phyloP scores from a whole-genome alignment of 2,797 vertebrate species.

The Notoglanidium macrostoma region DNA sequence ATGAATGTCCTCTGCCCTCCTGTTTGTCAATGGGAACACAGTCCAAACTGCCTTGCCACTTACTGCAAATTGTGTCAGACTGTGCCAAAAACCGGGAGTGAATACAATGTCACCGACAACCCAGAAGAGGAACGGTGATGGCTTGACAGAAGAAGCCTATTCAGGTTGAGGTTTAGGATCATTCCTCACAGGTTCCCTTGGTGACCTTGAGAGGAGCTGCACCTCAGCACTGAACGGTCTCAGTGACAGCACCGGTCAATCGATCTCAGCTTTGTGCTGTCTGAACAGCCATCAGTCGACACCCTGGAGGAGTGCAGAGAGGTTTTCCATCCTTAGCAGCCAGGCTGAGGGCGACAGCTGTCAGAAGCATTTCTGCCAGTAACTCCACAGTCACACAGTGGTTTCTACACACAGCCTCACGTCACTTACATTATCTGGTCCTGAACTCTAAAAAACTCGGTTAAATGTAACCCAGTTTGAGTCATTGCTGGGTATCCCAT shows the following conservation, averaged over 20 bases:
- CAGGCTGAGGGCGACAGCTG: conserved; percentile 49
- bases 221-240: conserved; percentile 39
- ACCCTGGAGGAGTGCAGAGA: conserved; percentile 23
- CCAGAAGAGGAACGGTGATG: conserved; percentile 17
- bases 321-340: conserved; percentile 48
- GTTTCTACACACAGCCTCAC: conserved; percentile 15
- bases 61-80: conserved; percentile 42
- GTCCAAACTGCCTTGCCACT: conserved; percentile 39
- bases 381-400: conserved; percentile 28
- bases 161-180: conserved; percentile 33
- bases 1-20: conserved; percentile 50
- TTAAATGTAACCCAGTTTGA: conserved; percentile 1
- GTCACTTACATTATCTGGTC: conserved; percentile 31
- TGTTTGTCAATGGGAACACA: conserved; percentile 43
- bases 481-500: not conserved
- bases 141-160: conserved; percentile 35
- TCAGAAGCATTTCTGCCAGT: conserved; percentile 40
- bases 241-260: conserved; percentile 47
- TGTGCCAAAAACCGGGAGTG: conserved; percentile 17
- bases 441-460: not conserved
- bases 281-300: conserved; percentile 43
- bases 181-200: conserved; percentile 35
- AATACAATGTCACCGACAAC: conserved; percentile 34
- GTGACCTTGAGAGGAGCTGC: conserved; percentile 51
- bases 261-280: conserved; percentile 36